phyloP scores from a whole-genome alignment of 2,113 vertebrate species.

The Anas platyrhynchos region DNA sequence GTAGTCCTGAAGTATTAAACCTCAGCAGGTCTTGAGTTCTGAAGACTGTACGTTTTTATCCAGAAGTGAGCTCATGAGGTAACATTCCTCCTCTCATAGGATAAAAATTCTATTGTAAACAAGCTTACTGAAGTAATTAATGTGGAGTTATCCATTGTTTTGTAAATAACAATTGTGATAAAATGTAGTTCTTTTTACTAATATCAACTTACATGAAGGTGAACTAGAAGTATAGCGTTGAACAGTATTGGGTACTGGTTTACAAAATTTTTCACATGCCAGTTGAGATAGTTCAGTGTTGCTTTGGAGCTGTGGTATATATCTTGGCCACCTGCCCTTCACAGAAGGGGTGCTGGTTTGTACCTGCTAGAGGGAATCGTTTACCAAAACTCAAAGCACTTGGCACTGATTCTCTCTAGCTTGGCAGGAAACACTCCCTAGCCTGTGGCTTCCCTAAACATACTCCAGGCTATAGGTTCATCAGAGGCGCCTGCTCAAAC shows the following conservation, averaged over 20 bases:
- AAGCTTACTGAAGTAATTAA: not conserved
- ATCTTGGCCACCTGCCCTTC: not conserved
- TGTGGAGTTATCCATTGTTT: not conserved
- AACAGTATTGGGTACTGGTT: not conserved
- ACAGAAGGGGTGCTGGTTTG: not conserved
- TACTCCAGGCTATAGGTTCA: not conserved
- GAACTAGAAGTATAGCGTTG: not conserved
- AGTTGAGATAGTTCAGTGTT: not conserved
- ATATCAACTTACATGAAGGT: not conserved
- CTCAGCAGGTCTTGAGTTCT: not conserved
- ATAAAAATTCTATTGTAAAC: not conserved
- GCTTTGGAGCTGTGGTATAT: not conserved
- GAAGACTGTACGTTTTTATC: not conserved
- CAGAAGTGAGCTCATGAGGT: not conserved
- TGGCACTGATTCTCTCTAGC: not conserved
- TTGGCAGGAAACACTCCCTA: not conserved
- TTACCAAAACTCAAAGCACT: not conserved
- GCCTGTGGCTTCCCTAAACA: not conserved
- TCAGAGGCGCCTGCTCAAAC: not conserved
- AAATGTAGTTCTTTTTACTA: not conserved
- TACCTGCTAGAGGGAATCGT: not conserved
- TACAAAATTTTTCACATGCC: not conserved
- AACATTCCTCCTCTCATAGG: not conserved
- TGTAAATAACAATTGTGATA: not conserved
- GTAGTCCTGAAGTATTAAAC: not conserved